Conservation (phyloP, 2,888 invertebrate species). For the Beris chalybata region DNA sequence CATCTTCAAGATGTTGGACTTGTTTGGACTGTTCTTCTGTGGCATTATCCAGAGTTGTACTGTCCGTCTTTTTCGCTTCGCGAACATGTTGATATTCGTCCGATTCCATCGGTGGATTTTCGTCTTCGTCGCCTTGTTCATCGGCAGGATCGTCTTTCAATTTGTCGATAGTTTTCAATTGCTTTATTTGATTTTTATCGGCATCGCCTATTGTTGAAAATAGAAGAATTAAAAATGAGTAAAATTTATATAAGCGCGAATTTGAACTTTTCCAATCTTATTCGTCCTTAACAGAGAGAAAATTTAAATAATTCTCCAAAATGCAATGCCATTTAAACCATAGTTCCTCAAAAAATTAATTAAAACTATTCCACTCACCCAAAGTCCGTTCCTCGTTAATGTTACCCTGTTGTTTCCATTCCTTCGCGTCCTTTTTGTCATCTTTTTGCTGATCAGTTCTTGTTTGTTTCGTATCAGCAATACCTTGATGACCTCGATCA, state of each 20-base stretch:
- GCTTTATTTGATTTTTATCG: conserved; percentile 52
- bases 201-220: conserved; percentile 45
- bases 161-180: conserved; percentile 59
- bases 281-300: not conserved
- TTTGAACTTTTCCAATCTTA: conserved; percentile 4
- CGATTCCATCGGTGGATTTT: conserved; percentile 58
- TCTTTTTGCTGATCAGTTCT: conserved; percentile 54
- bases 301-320: not conserved
- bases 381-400: conserved; percentile 75
- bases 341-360: conserved; percentile 45
- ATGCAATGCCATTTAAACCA: no score
- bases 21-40: conserved; percentile 77
- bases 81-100: conserved; percentile 84
- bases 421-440: conserved; percentile 53
- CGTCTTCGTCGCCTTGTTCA: conserved; percentile 57
- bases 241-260: not conserved
- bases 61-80: conserved; percentile 72
- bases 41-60: conserved; percentile 74
- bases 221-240: not conserved
- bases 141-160: conserved; percentile 56
- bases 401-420: conserved; percentile 66
- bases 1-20: conserved; percentile 63
- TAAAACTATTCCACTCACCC: conserved; percentile 41
- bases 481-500: conserved; percentile 69
- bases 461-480: conserved; percentile 53